A percentile compares a stretch with the other conserved stretches of the same genome.
phyloP scores from a whole-genome alignment of 2,113 vertebrate species.

The Enhydra lutris region DNA sequence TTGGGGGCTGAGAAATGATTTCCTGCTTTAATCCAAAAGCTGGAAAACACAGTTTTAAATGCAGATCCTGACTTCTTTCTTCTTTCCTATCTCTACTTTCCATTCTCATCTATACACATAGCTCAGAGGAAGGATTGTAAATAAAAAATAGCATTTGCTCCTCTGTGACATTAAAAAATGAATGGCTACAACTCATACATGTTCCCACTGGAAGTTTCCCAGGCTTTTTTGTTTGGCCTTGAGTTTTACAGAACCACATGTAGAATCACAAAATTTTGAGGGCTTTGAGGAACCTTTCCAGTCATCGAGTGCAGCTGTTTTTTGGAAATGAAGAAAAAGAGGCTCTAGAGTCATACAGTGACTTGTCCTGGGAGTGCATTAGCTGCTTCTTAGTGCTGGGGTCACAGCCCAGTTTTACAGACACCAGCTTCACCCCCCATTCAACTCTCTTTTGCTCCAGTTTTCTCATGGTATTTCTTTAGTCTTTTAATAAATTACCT shows the following conservation, averaged over 20 bases:
- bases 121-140: neutral
- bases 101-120: neutral
- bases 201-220: neutral
- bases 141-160: neutral
- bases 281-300: neutral
- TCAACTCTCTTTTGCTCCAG: neutral
- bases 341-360: neutral
- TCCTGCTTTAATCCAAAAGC: neutral
- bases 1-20: neutral
- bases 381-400: neutral
- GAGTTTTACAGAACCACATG: neutral
- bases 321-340: neutral
- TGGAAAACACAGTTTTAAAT: neutral
- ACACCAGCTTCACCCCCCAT: neutral
- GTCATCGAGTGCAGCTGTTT: neutral
- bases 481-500: neutral
- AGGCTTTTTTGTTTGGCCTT: neutral
- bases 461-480: neutral
- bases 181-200: neutral
- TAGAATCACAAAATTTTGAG: neutral
- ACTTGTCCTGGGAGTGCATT: neutral
- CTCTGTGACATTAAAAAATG: neutral
- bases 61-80: neutral
- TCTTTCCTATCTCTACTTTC: neutral
- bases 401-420: neutral